Base-by-base conservation (phyloP, 1,140 invertebrate species). In the Lasioglossum albipes region DNA sequence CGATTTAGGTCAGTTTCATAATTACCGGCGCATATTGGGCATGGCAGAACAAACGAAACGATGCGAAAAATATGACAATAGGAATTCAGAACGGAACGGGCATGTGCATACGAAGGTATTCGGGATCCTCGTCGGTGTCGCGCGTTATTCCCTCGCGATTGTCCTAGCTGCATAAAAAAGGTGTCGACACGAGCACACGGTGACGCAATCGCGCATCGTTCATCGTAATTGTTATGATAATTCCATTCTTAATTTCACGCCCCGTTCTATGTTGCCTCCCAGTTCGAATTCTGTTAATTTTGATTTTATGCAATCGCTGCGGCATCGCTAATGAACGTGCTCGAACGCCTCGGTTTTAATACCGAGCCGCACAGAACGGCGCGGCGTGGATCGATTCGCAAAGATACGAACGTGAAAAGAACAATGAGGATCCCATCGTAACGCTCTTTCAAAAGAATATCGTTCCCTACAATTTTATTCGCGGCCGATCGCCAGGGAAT, bases 211-310 rank as follows among this genome's bases (percentile, higher is more conserved):
- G 18, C 41, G 72, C 42, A 45, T 73, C 42, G 67, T 64, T 54
- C 68, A 0, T 31, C 52, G 57, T 79, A 66, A 80, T 80, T 75
- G 79, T 75, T 52, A 80, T 80, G 73, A 67, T 80, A 75, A 75
- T 75, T 52, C 72, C 75, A 67, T 79, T 79, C 77, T 79, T 74
- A 73, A 79, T 79, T 79, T 79, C 70, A 66, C 61, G 61, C 70
- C 36, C 42, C 36, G 36, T 57, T 20, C 61, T 22, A 10, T 31
- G 49, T 45, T 64, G 59, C 16, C 75, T 31, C 27, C 57, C 54
- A 9, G 27, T 45, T 65, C 77, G 77, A 74, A 79, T 74, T 79
- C 70, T 22, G 36, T 45, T 73, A 31, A 73, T 73, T 73, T 73
- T 61, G 45, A 71, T 77, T 62, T 57, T 71, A 65, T 45, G 69